A percentile compares a stretch with the other conserved stretches of the same genome.
Evolutionary conservation across 2,888 invertebrate species (phyloP).

Genomic region (Clanis bilineata): DNA sequence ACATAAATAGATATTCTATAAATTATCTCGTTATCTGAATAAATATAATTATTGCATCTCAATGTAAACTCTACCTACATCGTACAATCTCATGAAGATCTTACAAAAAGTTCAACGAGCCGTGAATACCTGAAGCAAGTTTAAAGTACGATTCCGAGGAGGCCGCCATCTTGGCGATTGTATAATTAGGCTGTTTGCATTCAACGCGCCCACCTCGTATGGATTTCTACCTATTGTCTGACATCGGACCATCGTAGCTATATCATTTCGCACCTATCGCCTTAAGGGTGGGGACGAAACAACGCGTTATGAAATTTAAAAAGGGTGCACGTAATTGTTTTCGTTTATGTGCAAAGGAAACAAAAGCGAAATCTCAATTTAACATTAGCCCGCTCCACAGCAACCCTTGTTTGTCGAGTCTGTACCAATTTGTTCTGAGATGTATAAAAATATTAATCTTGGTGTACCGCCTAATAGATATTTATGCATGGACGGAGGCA

Average conservation of each 20-base stretch:
- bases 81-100: slow-evolving; percentile 29
- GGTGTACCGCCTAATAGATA: slow-evolving; percentile 72
- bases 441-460: slow-evolving; percentile 77
- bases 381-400: slow-evolving; percentile 39
- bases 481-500: slow-evolving; percentile 76
- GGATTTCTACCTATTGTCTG: slow-evolving; percentile 82
- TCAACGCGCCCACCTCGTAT: slow-evolving; percentile 67
- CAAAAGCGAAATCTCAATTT: slow-evolving; percentile 50
- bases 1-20: no score
- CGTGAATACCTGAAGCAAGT: slow-evolving; percentile 49
- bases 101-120: slow-evolving; percentile 40
- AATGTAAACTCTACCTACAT: slow-evolving; percentile 15
- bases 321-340: slow-evolving; percentile 37
- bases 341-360: slow-evolving; percentile 44
- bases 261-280: slow-evolving; percentile 78
- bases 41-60: slow-evolving; percentile 19
- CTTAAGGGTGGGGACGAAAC: slow-evolving; percentile 47
- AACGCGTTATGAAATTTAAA: slow-evolving; percentile 68
- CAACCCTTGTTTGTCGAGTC: slow-evolving; percentile 74
- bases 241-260: slow-evolving; percentile 79
- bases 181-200: slow-evolving; percentile 79
- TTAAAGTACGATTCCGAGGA: slow-evolving; percentile 38
- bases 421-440: slow-evolving; percentile 52
- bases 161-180: slow-evolving; percentile 68
- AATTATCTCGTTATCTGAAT: neutral